Evolutionary conservation across 2,888 invertebrate genomes (phyloP), one percentile per base, ranked within the genome.

Genomic region (Diaprepes abbreviatus): DNA sequence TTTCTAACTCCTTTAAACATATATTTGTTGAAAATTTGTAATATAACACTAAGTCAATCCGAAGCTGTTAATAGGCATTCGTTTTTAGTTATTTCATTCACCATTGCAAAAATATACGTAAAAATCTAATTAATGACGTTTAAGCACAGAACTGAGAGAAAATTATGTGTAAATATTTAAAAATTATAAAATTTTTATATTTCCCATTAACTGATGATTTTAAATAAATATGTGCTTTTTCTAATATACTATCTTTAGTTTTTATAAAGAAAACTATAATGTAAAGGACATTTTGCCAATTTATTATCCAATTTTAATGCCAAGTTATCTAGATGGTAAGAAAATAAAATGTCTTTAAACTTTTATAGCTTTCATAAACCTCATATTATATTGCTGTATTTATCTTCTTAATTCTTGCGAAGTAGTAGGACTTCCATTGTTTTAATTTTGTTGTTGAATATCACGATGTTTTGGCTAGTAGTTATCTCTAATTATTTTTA

Each of bases 111-210:
- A 38, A 66, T 66, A 66, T 66, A 66, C 66, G 66, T 66, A 66
- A 66, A 31, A 31, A 45, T 24, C 31, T 65, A 59, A 58, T 52
- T 54, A 54, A 43, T 65, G 59, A 38, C 50, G 28, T 59, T 57
- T 52, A 66, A 66, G 66, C 66, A 66, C 66, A 48, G 66, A 40
- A 66, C 59, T 66, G 66, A 66, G 36, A 58, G 58, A 48, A 59
- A 66, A 38, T 43, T 59, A 59, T 59, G 14, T 66, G 66, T 66
- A 66, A 35, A 66, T 66, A 66, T 38, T 66, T 52, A 58, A 38
- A 54, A 33, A 28, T 28, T 45, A 38, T 66, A 36, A 50, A 38
- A 66, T 36, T 66, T 66, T 66, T 66, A 66, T 59, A 66, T 66
- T 66, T 66, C 58, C 28, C 36, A 65, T 45, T 48, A 48, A 58